These are phyloP conservation scores for Glaucomys volans DNA, from an alignment of 2,113 vertebrate species.

Conservation along the genomic window DNA sequence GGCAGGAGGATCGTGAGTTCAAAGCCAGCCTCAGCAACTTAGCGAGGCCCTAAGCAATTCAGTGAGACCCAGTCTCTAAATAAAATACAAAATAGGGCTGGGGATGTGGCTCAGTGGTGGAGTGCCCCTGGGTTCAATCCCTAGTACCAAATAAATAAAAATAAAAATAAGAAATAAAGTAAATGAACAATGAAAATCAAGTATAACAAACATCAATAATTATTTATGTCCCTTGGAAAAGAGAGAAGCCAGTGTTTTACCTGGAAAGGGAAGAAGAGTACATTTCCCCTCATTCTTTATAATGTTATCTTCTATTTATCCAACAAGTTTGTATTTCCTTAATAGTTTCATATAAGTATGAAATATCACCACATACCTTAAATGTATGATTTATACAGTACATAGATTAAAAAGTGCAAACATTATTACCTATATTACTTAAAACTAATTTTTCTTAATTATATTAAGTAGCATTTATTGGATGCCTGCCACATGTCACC, in stretches of 20 bases:
- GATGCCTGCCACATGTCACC: not conserved
- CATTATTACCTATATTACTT: not conserved
- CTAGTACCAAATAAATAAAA: no score
- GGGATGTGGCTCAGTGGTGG: no score
- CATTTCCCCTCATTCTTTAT: not conserved
- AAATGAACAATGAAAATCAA: conserved; percentile 42
- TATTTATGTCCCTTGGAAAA: conserved; percentile 45
- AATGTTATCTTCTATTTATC: conserved; percentile 44
- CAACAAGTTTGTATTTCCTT: conserved; percentile 31
- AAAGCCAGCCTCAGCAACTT: no score
- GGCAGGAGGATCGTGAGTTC: no score
- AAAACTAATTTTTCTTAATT: conserved; percentile 46
- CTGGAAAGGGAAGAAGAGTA: not conserved
- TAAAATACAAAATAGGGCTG: no score
- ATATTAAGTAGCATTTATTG: conserved; percentile 54
- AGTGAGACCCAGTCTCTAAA: no score
- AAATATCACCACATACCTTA: not conserved
- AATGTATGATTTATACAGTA: not conserved
- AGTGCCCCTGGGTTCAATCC: no score
- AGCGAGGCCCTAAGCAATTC: no score
- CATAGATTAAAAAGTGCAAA: conserved; percentile 50
- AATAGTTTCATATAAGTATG: conserved; percentile 7
- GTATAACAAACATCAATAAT: conserved; percentile 20
- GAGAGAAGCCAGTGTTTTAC: not conserved
- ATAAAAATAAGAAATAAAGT: no score